Percentiles rank a stretch among this genome's conserved stretches.
These are phyloP conservation scores for Notocelia uddmanniana DNA, from an alignment of 2,888 invertebrate species.

Conservation along the genomic window DNA sequence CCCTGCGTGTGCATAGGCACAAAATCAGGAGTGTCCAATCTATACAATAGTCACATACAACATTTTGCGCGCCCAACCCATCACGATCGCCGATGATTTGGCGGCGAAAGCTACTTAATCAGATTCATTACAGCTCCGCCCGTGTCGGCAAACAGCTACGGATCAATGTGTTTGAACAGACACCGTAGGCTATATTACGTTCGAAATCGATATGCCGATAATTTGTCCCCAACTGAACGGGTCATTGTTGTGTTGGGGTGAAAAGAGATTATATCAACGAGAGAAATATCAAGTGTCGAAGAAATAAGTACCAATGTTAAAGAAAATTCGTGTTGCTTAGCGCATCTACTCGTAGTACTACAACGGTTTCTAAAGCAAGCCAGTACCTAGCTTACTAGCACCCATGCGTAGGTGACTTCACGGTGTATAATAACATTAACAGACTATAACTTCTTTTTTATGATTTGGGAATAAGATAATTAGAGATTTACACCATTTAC, in stretches of 20 bases:
- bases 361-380: no score
- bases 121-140: slow-evolving; percentile 74
- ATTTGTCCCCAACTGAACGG: slow-evolving; percentile 59
- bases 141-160: slow-evolving; percentile 66
- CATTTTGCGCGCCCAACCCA: slow-evolving; percentile 46
- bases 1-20: not conserved
- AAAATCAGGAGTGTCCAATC: not conserved
- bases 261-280: not conserved
- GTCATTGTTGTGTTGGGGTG: slow-evolving; percentile 9
- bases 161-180: slow-evolving; percentile 52
- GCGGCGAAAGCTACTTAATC: slow-evolving; percentile 78
- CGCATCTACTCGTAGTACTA: no score
- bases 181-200: slow-evolving; percentile 56
- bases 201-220: slow-evolving; percentile 60
- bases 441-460: no score
- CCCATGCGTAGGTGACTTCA: no score
- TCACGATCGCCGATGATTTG: slow-evolving; percentile 58
- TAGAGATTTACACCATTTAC: no score
- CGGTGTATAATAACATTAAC: no score
- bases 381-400: no score
- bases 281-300: no score
- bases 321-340: not conserved
- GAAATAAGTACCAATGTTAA: not conserved
- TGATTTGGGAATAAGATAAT: no score
- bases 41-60: slow-evolving; percentile 17